Conservation (phyloP, 2,113 vertebrate genomes). For the Ochotona princeps region DNA sequence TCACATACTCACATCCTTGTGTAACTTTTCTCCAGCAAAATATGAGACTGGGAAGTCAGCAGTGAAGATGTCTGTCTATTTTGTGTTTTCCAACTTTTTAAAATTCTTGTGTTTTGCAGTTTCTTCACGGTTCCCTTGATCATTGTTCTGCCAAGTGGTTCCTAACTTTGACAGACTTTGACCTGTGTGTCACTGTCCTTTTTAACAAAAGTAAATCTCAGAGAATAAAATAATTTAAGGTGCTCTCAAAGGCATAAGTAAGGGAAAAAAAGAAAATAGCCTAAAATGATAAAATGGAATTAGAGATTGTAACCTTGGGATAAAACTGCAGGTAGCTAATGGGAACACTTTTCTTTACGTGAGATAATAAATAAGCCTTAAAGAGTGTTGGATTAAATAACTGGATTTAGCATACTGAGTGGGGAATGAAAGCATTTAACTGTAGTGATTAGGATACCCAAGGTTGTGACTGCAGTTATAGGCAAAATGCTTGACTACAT, state of each 20-base stretch:
- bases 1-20: constrained; percentile 67
- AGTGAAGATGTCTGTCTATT: constrained; percentile 85
- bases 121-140: constrained; percentile 81
- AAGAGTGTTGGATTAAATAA: constrained; percentile 62
- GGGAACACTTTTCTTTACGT: constrained; percentile 63
- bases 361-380: constrained; percentile 55
- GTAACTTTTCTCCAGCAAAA: constrained; percentile 77
- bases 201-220: constrained; percentile 67
- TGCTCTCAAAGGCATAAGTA: constrained; percentile 32
- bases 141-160: constrained; percentile 77
- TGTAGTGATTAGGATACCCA: constrained; percentile 25
- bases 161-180: constrained; percentile 82
- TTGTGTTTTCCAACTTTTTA: constrained; percentile 79
- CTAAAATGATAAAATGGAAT: constrained; percentile 53
- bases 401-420: background rate
- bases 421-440: background rate
- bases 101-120: too few species aligned
- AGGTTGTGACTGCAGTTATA: constrained; percentile 15
- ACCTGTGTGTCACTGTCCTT: constrained; percentile 75
- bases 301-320: constrained; percentile 34
- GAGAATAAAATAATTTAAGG: constrained; percentile 50
- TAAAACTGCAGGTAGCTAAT: constrained; percentile 62
- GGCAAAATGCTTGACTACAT: background rate
- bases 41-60: constrained; percentile 81
- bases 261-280: constrained; percentile 21